A percentile compares a stretch with the other conserved stretches of the same genome.
phyloP scores from a whole-genome alignment of 2,888 invertebrate genomes.

The Brachypalpus laphriformis region DNA sequence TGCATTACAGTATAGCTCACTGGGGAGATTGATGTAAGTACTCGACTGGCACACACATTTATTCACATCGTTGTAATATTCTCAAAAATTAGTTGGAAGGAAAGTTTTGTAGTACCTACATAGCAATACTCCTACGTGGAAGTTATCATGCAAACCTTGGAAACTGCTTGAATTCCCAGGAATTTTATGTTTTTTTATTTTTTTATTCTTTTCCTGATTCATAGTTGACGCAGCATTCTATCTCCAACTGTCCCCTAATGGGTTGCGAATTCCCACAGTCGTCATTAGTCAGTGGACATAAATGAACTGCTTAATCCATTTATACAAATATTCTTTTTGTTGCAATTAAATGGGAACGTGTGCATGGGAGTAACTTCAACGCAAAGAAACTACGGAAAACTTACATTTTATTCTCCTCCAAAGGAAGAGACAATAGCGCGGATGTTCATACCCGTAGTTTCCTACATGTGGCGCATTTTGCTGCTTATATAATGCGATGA shows the following conservation, averaged over 20 bases:
- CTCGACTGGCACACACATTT: background rate
- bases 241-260: conserved; percentile 13
- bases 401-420: conserved; percentile 25
- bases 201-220: background rate
- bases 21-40: conserved; percentile 38
- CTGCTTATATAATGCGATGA: conserved; percentile 18
- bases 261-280: background rate
- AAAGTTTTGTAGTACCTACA: conserved; percentile 50
- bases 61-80: conserved; percentile 21
- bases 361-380: conserved; percentile 1
- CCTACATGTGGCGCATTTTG: background rate
- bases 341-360: conserved; percentile 29
- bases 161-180: conserved; percentile 14
- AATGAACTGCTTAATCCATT: conserved; percentile 44
- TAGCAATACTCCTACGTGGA: conserved; percentile 40
- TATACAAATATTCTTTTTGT: background rate
- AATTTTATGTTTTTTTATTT: conserved; percentile 19
- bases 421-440: background rate
- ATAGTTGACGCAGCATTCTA: conserved; percentile 11
- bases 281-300: conserved; percentile 43
- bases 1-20: background rate
- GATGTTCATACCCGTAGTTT: conserved; percentile 18
- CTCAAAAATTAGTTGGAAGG: conserved; percentile 48
- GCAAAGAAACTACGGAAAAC: background rate
- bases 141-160: conserved; percentile 46